Evolutionary conservation across 2,888 invertebrate species (phyloP).

Genomic region (Argyresthia goedartella): DNA sequence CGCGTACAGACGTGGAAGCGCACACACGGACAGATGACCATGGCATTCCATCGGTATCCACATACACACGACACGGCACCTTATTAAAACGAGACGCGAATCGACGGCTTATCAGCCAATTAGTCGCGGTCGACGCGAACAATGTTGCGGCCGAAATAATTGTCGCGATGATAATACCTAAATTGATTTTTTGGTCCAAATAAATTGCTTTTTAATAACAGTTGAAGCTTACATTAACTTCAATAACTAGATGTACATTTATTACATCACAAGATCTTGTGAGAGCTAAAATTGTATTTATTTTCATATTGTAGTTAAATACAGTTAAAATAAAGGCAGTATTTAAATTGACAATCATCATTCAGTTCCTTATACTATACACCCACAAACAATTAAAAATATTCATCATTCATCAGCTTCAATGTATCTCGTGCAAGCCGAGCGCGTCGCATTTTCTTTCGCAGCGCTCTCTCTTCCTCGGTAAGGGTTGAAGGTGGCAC

Average conservation of each 20-base stretch:
- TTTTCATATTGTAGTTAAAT: no score
- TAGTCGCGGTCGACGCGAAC: constrained; percentile 62
- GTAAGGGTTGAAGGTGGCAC: constrained; percentile 19
- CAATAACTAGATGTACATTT: no score
- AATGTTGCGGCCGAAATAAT: constrained; percentile 25
- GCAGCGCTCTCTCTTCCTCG: neutral
- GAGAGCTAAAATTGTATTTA: no score
- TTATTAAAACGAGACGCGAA: constrained; percentile 71
- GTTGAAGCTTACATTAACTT: no score
- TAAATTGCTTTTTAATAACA: no score
- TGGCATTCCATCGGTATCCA: constrained; percentile 65
- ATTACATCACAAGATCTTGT: no score
- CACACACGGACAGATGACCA: constrained; percentile 50
- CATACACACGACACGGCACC: constrained; percentile 60
- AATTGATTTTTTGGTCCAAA: no score
- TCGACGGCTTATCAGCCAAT: constrained; percentile 71
- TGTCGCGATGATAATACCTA: neutral
- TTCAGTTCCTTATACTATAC: no score
- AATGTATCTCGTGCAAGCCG: neutral
- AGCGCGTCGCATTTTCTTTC: neutral
- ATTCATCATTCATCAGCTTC: constrained; percentile 7
- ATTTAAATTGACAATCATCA: no score
- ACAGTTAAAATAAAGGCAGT: no score
- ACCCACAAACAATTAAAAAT: no score
- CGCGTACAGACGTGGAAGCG: constrained; percentile 34